Base-by-base conservation (phyloP, 92 coral and sea anemone genomes). In the Pocillopora grandis region DNA sequence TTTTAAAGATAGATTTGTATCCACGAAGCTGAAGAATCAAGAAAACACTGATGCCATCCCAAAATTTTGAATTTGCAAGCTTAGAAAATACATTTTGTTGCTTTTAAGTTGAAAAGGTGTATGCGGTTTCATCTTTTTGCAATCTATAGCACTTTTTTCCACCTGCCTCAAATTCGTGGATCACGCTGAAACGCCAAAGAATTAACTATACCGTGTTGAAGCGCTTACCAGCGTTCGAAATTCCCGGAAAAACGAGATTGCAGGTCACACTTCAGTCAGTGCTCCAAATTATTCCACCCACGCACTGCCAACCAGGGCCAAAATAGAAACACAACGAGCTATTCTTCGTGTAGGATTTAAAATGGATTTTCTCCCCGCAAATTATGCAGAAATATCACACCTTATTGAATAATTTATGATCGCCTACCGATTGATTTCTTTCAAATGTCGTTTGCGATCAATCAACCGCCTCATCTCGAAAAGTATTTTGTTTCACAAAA, bases 151-250 rank as follows among this genome's bases (percentile, higher is more conserved):
- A 83, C 36, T 56, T 63, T 83, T 27, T 82, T 82, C 16, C 86
- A 82, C 86, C 86, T 73, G 80, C 80, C 63, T 23, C 56, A n/a
- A 12, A 10, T 16, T 83, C 64, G 62, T 55, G 80, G 14, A 59
- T 73, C 62, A 21, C 62, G 65, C 80, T 62, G 66, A 83, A 83
- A 83, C 74, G 80, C 85, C 35, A 63, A 80, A 80, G 74, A 62
- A 65, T 83, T 63, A 74, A 31, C 37, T 64, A 62, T 23, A 74
- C 66, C 21, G 27, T 62, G 72, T 74, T 79, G 73, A 62, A 64
- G 74, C 65, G 86, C 86, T 83, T 83, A 83, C 86, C 86, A 65
- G 80, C 12, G 86, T 72, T 83, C 80, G 66, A 83, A 83, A 79
- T 64, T 73, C 80, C 86, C 86, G 80, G 80, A 83, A 72, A 83